Evolutionary conservation across 2,113 vertebrate species (phyloP), one percentile per base, ranked within the genome.

Genomic region (Stigmatopora argus): DNA sequence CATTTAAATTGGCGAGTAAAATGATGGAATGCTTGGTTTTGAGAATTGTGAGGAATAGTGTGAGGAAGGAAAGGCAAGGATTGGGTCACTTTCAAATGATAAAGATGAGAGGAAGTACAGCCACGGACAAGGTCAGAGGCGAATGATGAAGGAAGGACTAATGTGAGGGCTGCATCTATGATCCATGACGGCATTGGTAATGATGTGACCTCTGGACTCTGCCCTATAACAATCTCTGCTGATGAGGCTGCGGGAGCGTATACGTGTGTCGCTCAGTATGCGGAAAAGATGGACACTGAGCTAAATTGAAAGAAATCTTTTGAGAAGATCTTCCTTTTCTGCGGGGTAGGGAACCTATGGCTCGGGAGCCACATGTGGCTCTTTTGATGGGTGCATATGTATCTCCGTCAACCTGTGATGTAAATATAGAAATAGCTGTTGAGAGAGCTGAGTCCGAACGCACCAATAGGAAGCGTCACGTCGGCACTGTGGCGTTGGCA

Each of bases 151-250:
- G 59, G 73, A 70, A 77, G 67, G 72, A 64, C 69, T 78, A 71
- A 85, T 74, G 77, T 75, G 71, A 81, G 74, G 49, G 66, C 72
- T 69, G 69, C 79, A 74, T 78, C 74, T 73, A 75, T 81, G 68
- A 85, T 80, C 73, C 84, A 85, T 82, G 75, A 62, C 75, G 69
- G 69, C 72, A 75, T 67, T 55, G 47, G 74, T 83, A 83, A 85
- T 85, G 81, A 83, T 78, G 52, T 79, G 66, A 83, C 74, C 79
- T 80, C 78, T 70, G 75, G 56, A 71, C 67, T 64, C 57, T 70
- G 69, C 72, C 69, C 70, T 71, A 34, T 46, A 75, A 78, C 64
- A 70, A 77, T 71, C 79, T 77, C 68, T 73, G 67, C 72, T 78
- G 78, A 80, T 75, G 62, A 83, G 58, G 63, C 49, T 64, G 35